A percentile compares a stretch with the other conserved stretches of the same genome.
Conservation (phyloP, 1,140 invertebrate species). For the Aethina tumida region DNA sequence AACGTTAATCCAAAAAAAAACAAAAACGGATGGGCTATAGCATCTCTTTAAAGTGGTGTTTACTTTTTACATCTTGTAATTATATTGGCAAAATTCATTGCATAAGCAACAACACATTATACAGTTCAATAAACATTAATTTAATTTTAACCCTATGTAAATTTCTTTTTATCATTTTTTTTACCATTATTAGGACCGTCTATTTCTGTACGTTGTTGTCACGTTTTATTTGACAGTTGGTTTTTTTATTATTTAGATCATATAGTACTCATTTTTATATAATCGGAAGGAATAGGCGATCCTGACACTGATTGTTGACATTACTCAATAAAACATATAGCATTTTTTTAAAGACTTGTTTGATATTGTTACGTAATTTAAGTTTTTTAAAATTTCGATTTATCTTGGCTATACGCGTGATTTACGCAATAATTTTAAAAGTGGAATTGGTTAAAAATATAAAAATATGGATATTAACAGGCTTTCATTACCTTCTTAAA, state of each 20-base stretch:
- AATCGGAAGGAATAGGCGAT: constrained; percentile 19
- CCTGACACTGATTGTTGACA: constrained; percentile 25
- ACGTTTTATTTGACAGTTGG: constrained; percentile 8
- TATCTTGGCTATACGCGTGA: constrained; percentile 14
- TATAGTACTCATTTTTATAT: constrained; percentile 10
- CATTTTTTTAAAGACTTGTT: constrained; percentile 30
- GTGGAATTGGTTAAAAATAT: constrained; percentile 25
- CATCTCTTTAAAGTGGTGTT: constrained; percentile 24
- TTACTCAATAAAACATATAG: constrained; percentile 26
- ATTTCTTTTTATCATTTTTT: constrained; percentile 25
- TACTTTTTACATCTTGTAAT: constrained; percentile 25
- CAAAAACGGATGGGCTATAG: constrained; percentile 19
- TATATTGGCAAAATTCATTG: constrained; percentile 25
- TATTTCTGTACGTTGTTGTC: constrained; percentile 14
- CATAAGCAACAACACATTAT: constrained; percentile 10
- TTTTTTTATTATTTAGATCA: constrained; percentile 7
- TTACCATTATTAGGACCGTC: constrained; percentile 20
- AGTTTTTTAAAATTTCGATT: constrained; percentile 15
- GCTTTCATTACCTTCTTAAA: constrained; percentile 17
- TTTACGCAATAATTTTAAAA: constrained; percentile 28
- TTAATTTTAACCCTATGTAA: constrained; percentile 30
- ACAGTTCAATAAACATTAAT: constrained; percentile 29
- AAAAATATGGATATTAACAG: constrained; percentile 17
- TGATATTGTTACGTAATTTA: constrained; percentile 30
- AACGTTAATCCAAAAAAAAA: constrained; percentile 18